These are phyloP conservation scores for Actenoides lindsayi DNA, from an alignment of 2,113 vertebrate genomes.

Conservation along the genomic window DNA sequence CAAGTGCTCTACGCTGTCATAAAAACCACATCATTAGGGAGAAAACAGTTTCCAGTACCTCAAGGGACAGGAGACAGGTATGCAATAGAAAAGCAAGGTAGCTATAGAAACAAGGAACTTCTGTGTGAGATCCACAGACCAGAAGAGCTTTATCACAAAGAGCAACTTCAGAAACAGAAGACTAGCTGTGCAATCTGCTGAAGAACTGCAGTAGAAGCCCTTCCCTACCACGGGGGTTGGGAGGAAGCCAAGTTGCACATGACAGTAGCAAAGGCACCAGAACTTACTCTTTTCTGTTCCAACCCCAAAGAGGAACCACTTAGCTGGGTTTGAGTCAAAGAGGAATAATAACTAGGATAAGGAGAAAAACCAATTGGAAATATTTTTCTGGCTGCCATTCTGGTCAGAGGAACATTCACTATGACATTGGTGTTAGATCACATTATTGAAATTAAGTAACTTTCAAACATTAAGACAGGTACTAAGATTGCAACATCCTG, in stretches of 20 bases:
- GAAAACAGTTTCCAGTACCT: neutral
- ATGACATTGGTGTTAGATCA: neutral
- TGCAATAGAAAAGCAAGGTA: neutral
- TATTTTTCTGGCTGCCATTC: neutral
- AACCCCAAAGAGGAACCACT: neutral
- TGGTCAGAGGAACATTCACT: neutral
- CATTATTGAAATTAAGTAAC: neutral
- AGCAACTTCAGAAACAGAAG: neutral
- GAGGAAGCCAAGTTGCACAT: neutral
- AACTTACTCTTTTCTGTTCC: neutral
- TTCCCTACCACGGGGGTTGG: neutral
- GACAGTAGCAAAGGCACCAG: neutral
- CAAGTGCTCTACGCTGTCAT: neutral
- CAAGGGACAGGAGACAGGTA: neutral
- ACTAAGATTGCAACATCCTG: neutral
- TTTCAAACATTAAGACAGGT: neutral
- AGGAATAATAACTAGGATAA: neutral
- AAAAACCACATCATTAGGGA: neutral
- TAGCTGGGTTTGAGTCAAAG: neutral
- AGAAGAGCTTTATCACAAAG: neutral
- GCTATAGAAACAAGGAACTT: neutral
- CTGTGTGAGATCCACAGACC: neutral
- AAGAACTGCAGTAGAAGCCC: neutral
- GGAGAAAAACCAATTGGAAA: neutral
- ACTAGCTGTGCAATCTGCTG: neutral